A percentile compares a stretch with the other conserved stretches of the same genome.
phyloP scores from a whole-genome alignment of 2,113 vertebrate genomes.

The Neofelis nebulosa region DNA sequence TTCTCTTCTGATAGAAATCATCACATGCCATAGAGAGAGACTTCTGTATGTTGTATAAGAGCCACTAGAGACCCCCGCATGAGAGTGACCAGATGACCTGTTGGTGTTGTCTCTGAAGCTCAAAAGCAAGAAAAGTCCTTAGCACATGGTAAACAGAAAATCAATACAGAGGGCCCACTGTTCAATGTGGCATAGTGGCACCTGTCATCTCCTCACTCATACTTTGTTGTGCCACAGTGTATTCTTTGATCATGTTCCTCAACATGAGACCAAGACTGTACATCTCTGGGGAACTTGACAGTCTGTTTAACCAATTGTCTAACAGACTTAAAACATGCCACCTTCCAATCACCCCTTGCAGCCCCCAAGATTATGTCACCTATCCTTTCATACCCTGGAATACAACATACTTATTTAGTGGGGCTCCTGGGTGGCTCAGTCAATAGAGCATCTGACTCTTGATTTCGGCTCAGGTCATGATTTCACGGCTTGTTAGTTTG shows the following conservation, averaged over 20 bases:
- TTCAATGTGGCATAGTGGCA: background rate
- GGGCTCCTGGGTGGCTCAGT: too few relatives aligned
- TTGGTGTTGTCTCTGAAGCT: background rate
- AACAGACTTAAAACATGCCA: background rate
- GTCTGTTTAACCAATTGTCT: background rate
- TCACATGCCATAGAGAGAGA: background rate
- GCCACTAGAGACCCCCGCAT: background rate
- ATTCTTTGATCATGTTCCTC: background rate
- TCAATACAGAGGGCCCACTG: background rate
- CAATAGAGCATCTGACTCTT: too few relatives aligned
- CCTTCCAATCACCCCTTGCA: background rate
- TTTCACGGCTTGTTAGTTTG: too few relatives aligned
- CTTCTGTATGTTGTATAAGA: background rate
- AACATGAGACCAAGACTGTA: background rate
- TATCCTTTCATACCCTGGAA: background rate
- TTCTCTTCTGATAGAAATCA: background rate
- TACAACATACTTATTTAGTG: background rate
- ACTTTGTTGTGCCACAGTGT: background rate
- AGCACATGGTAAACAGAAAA: background rate
- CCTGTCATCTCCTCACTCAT: too few relatives aligned
- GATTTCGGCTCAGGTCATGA: too few relatives aligned
- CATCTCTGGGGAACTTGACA: background rate
- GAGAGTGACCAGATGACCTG: background rate
- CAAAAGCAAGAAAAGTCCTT: background rate
- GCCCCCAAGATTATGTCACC: background rate